phyloP scores from a whole-genome alignment of 2,888 invertebrate species.

The Nasonovia ribisnigri region DNA sequence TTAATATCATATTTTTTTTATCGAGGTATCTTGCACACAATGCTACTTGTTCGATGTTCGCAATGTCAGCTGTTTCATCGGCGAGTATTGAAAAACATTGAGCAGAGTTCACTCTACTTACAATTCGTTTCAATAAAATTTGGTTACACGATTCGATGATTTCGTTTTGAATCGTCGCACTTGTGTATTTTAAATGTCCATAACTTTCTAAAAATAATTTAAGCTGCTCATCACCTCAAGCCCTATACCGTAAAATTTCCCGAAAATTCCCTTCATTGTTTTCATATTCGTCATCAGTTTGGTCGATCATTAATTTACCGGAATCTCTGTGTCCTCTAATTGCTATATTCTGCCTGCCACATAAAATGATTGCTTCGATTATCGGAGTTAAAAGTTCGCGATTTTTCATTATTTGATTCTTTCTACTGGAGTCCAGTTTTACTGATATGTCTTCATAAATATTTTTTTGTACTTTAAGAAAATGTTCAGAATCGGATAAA shows the following conservation, averaged over 20 bases:
- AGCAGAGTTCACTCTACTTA: constrained; percentile 66
- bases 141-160: constrained; percentile 67
- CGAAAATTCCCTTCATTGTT: constrained; percentile 48
- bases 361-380: neutral
- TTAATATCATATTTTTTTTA: neutral
- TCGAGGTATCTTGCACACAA: constrained; percentile 67
- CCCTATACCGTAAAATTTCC: constrained; percentile 15
- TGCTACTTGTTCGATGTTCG: constrained; percentile 68
- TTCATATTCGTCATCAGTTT: no score
- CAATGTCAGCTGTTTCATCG: constrained; percentile 68
- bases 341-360: constrained; percentile 15
- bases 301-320: no score
- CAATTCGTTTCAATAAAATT: constrained; percentile 67
- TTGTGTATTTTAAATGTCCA: constrained; percentile 68
- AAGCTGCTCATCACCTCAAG: neutral
- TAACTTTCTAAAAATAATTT: constrained; percentile 26
- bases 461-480: neutral
- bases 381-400: neutral
- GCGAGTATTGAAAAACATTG: constrained; percentile 66
- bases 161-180: constrained; percentile 69
- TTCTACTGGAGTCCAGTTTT: neutral
- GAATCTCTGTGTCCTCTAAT: constrained; percentile 47
- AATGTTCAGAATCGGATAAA: neutral
- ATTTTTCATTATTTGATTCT: neutral
- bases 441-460: constrained; percentile 29